A percentile compares a stretch with the other conserved stretches of the same genome.
Conservation (phyloP, 2,888 invertebrate species). For the Odontothrips loti region DNA sequence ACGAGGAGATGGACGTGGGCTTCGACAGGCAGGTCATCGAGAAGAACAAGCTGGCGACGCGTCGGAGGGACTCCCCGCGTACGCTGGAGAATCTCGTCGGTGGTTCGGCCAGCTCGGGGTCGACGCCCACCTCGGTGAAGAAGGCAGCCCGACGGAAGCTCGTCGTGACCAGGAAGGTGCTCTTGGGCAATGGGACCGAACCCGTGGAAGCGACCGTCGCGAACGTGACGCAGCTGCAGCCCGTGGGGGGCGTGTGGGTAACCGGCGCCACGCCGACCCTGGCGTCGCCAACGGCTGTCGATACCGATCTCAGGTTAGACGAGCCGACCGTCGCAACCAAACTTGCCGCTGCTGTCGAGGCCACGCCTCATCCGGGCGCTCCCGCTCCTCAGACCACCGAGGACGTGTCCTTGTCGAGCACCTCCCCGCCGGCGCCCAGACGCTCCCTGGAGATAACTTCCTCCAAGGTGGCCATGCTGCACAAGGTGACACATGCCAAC, state of each 20-base stretch:
- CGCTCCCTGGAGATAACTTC: not conserved
- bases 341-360: too few species aligned
- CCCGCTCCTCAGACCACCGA: not conserved
- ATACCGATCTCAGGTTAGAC: too few species aligned
- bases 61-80: slow-evolving; percentile 33
- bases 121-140: slow-evolving; percentile 30
- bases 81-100: slow-evolving; percentile 34
- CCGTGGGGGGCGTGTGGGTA: not conserved
- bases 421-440: not conserved
- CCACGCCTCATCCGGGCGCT: too few species aligned
- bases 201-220: not conserved
- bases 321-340: too few species aligned
- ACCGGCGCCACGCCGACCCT: not conserved
- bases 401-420: not conserved
- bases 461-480: slow-evolving; percentile 6
- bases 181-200: slow-evolving; percentile 9
- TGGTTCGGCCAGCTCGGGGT: slow-evolving; percentile 30
- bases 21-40: slow-evolving; percentile 44
- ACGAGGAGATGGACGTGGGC: slow-evolving; percentile 45
- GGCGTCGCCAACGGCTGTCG: not conserved
- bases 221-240: not conserved
- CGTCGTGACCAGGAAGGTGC: slow-evolving; percentile 30
- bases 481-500: not conserved
- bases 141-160: slow-evolving; percentile 30
- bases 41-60: slow-evolving; percentile 43